phyloP scores from a whole-genome alignment of 2,113 vertebrate genomes.

The Shinisaurus crocodilurus region DNA sequence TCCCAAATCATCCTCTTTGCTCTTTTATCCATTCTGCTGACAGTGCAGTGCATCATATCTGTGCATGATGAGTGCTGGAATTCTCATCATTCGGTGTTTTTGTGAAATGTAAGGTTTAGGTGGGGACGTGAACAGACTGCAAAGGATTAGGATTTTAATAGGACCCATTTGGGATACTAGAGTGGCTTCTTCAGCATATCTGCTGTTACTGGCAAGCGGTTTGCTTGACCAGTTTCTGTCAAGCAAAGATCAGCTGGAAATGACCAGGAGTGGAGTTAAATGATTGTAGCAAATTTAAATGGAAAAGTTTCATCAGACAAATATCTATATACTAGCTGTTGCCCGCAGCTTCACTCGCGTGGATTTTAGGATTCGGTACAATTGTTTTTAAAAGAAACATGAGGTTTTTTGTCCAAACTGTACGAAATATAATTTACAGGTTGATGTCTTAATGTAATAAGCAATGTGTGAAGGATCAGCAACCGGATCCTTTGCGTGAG shows the following conservation, averaged over 20 bases:
- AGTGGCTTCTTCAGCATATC: background rate
- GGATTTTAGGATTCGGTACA: too few species aligned
- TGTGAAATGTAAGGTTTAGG: background rate
- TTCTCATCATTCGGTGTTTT: background rate
- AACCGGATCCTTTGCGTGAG: too few species aligned
- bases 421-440: too few species aligned
- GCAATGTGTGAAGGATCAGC: too few species aligned
- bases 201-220: too few species aligned
- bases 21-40: background rate
- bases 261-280: background rate
- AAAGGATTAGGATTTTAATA: background rate
- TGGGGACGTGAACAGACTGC: background rate
- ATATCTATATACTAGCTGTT: background rate
- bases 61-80: background rate
- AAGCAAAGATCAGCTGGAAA: background rate
- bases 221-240: background rate
- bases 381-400: too few species aligned
- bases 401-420: too few species aligned
- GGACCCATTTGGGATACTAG: background rate
- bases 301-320: background rate
- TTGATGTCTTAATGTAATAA: too few species aligned
- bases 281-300: background rate
- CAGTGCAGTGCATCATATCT: background rate
- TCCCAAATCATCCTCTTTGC: background rate
- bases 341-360: too few species aligned